Evolutionary conservation across 1,140 invertebrate genomes (phyloP).

Genomic region (Leptonema lineaticorne): DNA sequence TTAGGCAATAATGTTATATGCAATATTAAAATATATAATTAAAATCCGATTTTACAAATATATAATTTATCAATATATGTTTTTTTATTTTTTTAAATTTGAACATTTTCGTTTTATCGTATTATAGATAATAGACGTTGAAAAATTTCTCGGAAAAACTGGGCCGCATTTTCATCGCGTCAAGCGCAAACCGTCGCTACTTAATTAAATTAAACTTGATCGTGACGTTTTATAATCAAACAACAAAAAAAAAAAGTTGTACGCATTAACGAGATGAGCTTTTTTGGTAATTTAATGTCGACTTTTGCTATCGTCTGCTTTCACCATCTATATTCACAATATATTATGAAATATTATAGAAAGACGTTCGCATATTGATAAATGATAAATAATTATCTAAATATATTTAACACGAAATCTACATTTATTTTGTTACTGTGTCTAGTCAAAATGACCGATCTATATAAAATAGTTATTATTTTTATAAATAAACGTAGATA

Average conservation of each 20-base stretch:
- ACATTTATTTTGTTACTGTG: too few relatives aligned
- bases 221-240: conserved; percentile 1
- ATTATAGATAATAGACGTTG: too few relatives aligned
- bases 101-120: neutral
- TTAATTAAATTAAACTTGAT: neutral
- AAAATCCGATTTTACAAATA: neutral
- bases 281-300: conserved; percentile 4
- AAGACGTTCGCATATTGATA: neutral
- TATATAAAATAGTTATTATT: too few relatives aligned
- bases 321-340: too few relatives aligned
- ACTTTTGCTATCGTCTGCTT: neutral
- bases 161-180: neutral
- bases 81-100: neutral
- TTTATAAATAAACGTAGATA: too few relatives aligned
- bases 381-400: too few relatives aligned
- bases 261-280: conserved; percentile 14
- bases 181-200: neutral
- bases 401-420: neutral
- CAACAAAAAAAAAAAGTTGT: neutral
- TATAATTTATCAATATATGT: neutral
- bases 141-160: neutral
- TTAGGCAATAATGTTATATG: neutral
- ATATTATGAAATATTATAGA: neutral
- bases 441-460: too few relatives aligned
- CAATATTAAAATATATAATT: neutral